phyloP scores from a whole-genome alignment of 2,113 vertebrate genomes.

The Phasianus colchicus region DNA sequence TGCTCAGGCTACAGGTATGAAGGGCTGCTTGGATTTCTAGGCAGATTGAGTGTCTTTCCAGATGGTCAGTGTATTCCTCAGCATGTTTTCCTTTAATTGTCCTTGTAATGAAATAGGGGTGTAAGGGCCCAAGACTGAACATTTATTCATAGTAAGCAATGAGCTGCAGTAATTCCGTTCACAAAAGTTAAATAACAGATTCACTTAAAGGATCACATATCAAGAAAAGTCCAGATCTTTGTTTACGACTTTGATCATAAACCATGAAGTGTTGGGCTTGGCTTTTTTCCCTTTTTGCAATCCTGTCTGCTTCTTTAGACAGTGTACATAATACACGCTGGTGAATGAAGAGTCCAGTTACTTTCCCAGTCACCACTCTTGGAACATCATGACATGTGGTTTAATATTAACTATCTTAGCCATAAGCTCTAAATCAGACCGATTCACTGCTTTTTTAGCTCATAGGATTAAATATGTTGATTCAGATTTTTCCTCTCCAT shows the following conservation, averaged over 20 bases:
- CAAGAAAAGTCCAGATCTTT: background rate
- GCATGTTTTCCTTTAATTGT: background rate
- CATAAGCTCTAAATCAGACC: background rate
- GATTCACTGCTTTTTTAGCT: background rate
- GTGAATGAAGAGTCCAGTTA: background rate
- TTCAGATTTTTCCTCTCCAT: background rate
- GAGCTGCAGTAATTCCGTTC: background rate
- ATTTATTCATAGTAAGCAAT: background rate
- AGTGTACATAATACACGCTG: background rate
- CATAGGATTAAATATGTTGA: background rate
- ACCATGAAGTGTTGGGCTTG: background rate
- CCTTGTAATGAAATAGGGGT: background rate
- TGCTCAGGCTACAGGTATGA: background rate
- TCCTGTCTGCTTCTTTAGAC: background rate
- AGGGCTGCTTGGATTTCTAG: background rate
- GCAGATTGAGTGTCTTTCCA: background rate
- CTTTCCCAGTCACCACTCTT: background rate
- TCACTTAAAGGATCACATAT: accelerated
- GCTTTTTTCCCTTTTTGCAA: background rate
- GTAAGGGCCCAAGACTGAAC: background rate
- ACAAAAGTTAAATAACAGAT: background rate
- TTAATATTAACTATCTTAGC: background rate
- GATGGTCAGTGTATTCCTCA: background rate
- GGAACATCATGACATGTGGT: background rate
- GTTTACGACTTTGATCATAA: background rate